A percentile compares a stretch with the other conserved stretches of the same genome.
These are phyloP conservation scores for Chitala chitala DNA, from an alignment of 2,113 vertebrate species.

Conservation along the genomic window DNA sequence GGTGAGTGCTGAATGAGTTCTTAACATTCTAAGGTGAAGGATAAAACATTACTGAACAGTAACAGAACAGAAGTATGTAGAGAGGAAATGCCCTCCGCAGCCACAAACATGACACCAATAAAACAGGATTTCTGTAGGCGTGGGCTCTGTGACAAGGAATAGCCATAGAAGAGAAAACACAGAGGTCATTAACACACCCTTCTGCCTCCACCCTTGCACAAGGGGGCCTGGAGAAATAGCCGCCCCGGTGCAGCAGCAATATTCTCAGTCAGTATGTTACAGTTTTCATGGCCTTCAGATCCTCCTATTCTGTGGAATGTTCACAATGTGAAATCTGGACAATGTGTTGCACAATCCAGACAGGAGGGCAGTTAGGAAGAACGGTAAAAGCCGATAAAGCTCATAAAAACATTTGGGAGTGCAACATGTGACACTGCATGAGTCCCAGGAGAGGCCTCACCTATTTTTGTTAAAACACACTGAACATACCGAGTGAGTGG, in stretches of 20 bases:
- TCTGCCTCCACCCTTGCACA: background rate
- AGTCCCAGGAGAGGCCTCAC: background rate
- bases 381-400: background rate
- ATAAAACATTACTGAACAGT: background rate
- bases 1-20: too few species aligned
- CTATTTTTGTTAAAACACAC: background rate
- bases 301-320: background rate
- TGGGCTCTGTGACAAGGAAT: background rate
- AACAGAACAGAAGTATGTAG: background rate
- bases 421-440: background rate
- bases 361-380: background rate
- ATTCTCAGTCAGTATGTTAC: too few species aligned
- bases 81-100: background rate
- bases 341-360: background rate
- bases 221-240: background rate
- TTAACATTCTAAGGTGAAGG: too few species aligned
- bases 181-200: background rate
- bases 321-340: too few species aligned
- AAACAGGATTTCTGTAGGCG: background rate
- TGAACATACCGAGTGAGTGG: background rate
- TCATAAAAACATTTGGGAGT: constrained; percentile 8
- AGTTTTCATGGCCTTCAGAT: too few species aligned
- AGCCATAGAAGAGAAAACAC: background rate
- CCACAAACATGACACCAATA: background rate
- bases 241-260: background rate